Conservation (phyloP, 2,888 invertebrate species). For the Drosophila trichaetosa region DNA sequence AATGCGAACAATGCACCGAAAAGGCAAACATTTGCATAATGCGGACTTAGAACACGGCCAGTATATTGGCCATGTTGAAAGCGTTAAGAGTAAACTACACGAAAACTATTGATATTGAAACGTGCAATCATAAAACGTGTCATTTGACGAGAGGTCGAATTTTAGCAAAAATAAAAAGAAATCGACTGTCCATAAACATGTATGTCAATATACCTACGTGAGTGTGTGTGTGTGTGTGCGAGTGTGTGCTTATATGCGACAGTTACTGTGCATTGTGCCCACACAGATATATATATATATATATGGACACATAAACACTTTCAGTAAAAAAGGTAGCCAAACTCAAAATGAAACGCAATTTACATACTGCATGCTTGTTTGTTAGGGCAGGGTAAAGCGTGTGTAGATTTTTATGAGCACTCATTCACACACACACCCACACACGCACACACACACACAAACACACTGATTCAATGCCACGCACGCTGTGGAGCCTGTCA, state of each 20-base stretch:
- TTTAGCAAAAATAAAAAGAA: conserved; percentile 35
- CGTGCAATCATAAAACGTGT: conserved; percentile 74
- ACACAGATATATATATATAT: conserved; percentile 2
- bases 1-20: conserved; percentile 44
- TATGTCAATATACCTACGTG: conserved; percentile 7
- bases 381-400: conserved; percentile 12
- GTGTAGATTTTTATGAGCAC: conserved; percentile 61
- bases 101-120: conserved; percentile 65
- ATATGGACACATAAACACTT: conserved; percentile 11
- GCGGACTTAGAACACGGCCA: conserved; percentile 33
- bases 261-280: conserved; percentile 8
- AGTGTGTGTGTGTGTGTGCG: conserved; percentile 23
- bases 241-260: conserved; percentile 17
- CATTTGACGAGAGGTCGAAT: conserved; percentile 67
- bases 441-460: conserved; percentile 42
- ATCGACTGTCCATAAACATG: conserved; percentile 59
- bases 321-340: conserved; percentile 57
- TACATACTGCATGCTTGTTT: conserved; percentile 50
- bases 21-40: conserved; percentile 68
- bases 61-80: conserved; percentile 12
- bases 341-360: conserved; percentile 71
- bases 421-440: conserved; percentile 41
- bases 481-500: conserved; percentile 23
- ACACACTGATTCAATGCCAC: conserved; percentile 13
- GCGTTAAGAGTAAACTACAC: conserved; percentile 37